Percentiles rank a stretch among this genome's conserved stretches.
phyloP scores from a whole-genome alignment of 2,113 vertebrate species.

The Melanostigma gelatinosum region DNA sequence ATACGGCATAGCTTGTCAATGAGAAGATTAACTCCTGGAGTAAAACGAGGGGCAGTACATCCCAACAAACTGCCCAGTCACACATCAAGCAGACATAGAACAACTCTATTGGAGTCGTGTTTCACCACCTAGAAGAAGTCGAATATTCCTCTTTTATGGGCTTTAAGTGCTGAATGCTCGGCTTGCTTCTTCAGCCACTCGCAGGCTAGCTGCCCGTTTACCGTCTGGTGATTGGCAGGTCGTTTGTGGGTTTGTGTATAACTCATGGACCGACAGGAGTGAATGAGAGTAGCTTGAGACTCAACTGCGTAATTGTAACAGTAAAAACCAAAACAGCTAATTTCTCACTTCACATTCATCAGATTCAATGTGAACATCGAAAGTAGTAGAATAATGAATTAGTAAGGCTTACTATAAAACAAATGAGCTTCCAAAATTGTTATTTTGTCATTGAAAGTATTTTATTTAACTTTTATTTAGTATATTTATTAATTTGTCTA shows the following conservation, averaged over 20 bases:
- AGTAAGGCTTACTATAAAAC: neutral
- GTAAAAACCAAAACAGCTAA: neutral
- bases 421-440: neutral
- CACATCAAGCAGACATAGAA: neutral
- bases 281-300: neutral
- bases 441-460: neutral
- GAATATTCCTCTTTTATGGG: neutral
- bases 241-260: neutral
- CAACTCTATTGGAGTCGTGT: neutral
- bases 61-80: too few relatives aligned
- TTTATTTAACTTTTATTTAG: neutral
- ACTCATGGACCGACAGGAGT: neutral
- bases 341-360: neutral
- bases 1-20: neutral
- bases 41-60: neutral
- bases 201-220: neutral
- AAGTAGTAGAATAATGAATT: neutral
- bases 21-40: neutral
- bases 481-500: neutral
- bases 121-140: neutral
- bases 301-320: neutral
- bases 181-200: neutral
- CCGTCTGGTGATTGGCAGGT: neutral
- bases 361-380: neutral
- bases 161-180: neutral